A percentile compares a stretch with the other conserved stretches of the same genome.
phyloP scores from a whole-genome alignment of 2,797 vertebrate genomes.

The Tadarida brasiliensis region DNA sequence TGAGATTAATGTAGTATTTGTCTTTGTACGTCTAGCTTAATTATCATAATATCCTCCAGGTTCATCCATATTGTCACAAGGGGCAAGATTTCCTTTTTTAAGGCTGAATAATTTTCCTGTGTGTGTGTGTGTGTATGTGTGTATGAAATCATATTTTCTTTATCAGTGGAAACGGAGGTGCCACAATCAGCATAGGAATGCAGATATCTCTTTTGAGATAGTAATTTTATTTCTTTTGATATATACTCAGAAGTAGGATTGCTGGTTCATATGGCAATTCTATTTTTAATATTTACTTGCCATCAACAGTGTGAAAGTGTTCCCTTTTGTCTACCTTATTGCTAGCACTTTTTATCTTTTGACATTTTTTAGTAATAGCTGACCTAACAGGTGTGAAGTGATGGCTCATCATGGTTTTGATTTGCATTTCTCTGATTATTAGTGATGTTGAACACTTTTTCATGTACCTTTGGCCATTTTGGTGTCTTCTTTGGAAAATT shows the following conservation, averaged over 20 bases:
- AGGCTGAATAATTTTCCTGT: not conserved
- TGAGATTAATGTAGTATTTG: not conserved
- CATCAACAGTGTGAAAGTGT: not conserved
- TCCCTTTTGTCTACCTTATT: not conserved
- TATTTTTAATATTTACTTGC: not conserved
- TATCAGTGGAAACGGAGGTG: not conserved
- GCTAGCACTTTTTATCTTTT: not conserved
- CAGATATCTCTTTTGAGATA: not conserved
- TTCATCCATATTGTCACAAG: not conserved
- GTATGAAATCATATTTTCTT: conserved; percentile 31
- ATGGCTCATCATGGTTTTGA: not conserved
- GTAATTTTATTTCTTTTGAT: not conserved
- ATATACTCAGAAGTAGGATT: not conserved
- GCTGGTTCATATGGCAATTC: not conserved
- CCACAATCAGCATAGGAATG: not conserved
- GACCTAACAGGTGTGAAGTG: not conserved
- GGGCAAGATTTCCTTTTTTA: not conserved
- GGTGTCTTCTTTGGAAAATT: not conserved
- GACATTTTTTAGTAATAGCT: not conserved
- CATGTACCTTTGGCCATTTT: not conserved
- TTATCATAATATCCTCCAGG: not conserved
- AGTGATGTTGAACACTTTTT: not conserved
- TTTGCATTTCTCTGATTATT: not conserved
- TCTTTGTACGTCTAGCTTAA: conserved; percentile 9
- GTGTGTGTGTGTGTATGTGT: not conserved